Evolutionary conservation across 2,797 vertebrate species (phyloP).

Genomic region (Spinus olivaceus): DNA sequence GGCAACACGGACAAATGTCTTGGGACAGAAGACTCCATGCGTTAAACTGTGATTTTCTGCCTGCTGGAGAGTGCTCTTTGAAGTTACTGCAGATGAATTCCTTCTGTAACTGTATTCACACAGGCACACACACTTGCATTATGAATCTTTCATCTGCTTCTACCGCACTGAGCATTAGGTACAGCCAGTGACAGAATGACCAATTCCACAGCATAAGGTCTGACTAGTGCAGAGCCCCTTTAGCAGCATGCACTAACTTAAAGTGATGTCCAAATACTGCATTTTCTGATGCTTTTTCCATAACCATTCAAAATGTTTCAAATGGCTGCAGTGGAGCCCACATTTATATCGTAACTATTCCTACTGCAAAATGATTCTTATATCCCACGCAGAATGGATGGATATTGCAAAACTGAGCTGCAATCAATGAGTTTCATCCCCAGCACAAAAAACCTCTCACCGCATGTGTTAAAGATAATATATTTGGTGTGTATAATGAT

Average conservation of each 20-base stretch:
- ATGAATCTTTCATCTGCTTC: neutral
- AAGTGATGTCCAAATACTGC: neutral
- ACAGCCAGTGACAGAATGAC: neutral
- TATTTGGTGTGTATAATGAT: neutral
- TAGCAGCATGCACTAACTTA: neutral
- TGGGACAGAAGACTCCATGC: neutral
- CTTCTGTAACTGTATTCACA: neutral
- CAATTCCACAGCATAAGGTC: fast-evolving
- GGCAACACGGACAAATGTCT: neutral
- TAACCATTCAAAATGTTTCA: neutral
- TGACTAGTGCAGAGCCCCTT: neutral
- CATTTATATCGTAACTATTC: neutral
- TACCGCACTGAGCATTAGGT: neutral
- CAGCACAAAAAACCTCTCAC: neutral
- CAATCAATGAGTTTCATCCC: neutral
- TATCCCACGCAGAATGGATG: fast-evolving
- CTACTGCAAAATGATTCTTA: neutral
- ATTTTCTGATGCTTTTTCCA: neutral
- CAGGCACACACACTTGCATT: neutral
- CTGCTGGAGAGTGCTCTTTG: neutral
- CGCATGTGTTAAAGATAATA: neutral
- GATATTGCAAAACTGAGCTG: neutral
- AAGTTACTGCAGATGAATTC: neutral
- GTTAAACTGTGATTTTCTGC: slow-evolving; percentile 14
- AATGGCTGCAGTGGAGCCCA: neutral